These are phyloP conservation scores for Neosilurus hyrtlii DNA, from an alignment of 2,797 vertebrate genomes.

Conservation along the genomic window DNA sequence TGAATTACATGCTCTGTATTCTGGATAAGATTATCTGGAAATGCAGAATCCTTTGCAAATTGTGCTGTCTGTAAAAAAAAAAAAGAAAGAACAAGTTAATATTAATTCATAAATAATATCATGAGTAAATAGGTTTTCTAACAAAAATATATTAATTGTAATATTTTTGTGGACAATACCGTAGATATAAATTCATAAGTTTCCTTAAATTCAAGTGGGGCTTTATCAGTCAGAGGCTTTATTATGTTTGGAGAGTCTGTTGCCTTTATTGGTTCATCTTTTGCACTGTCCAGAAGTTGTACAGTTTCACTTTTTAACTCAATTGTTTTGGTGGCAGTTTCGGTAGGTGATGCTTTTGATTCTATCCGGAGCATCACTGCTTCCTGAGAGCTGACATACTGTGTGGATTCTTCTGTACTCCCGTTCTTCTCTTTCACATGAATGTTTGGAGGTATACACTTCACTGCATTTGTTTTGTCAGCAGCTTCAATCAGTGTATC, in stretches of 20 bases:
- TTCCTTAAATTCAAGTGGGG: not conserved
- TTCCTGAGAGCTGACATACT: not conserved
- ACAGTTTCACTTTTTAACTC: slow-evolving; percentile 3
- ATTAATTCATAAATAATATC: not conserved
- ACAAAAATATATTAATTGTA: not conserved
- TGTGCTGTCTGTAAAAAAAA: slow-evolving; percentile 28
- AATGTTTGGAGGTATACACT: slow-evolving; percentile 37
- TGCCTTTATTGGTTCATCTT: slow-evolving; percentile 5
- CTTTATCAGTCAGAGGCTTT: not conserved
- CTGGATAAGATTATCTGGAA: slow-evolving; percentile 55
- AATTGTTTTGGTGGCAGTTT: not conserved
- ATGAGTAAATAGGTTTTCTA: not conserved
- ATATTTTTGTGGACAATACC: slow-evolving; percentile 9
- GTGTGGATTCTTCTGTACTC: not conserved
- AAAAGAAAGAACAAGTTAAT: not conserved
- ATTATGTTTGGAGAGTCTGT: not conserved
- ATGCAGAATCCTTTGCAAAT: slow-evolving; percentile 16
- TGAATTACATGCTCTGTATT: slow-evolving; percentile 64
- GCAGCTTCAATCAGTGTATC: slow-evolving; percentile 18
- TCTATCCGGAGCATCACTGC: not conserved
- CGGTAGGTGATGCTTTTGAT: not conserved
- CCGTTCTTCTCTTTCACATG: slow-evolving; percentile 13
- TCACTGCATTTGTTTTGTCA: slow-evolving; percentile 44
- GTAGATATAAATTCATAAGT: not conserved
- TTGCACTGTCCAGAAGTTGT: not conserved